Percentiles rank a stretch among this genome's conserved stretches.
Conservation (phyloP, 2,797 vertebrate genomes). For the Toxotes lorentzi region DNA sequence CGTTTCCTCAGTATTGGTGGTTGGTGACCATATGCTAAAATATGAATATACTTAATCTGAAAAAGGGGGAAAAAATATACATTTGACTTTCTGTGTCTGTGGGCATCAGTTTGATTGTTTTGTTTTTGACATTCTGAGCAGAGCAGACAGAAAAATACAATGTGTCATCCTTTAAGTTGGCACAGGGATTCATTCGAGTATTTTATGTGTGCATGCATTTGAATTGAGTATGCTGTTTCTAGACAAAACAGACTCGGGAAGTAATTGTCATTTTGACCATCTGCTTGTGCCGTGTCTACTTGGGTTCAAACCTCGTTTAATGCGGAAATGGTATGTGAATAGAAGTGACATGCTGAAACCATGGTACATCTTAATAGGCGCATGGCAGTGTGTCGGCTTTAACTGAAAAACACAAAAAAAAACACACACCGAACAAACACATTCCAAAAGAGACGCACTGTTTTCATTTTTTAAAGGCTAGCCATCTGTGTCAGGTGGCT, state of each 20-base stretch:
- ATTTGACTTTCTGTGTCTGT: slow-evolving; percentile 5
- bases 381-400: slow-evolving; percentile 13
- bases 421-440: slow-evolving; percentile 14
- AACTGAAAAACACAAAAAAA: slow-evolving; percentile 12
- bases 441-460: not conserved
- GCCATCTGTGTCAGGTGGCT: slow-evolving; percentile 9
- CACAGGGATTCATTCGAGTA: slow-evolving; percentile 3
- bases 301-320: slow-evolving; percentile 55
- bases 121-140: slow-evolving; percentile 38
- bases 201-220: slow-evolving; percentile 34
- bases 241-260: slow-evolving; percentile 38
- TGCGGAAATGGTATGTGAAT: slow-evolving; percentile 40
- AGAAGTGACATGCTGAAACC: slow-evolving; percentile 44
- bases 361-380: slow-evolving; percentile 43
- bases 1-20: not conserved
- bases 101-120: slow-evolving; percentile 20
- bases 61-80: not conserved
- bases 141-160: slow-evolving; percentile 25
- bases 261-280: slow-evolving; percentile 64
- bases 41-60: slow-evolving; percentile 5
- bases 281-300: slow-evolving; percentile 46
- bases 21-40: slow-evolving; percentile 2
- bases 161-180: slow-evolving; percentile 42
- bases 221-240: slow-evolving; percentile 33
- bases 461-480: slow-evolving; percentile 24